These are phyloP conservation scores for Ceratina calcarata DNA, from an alignment of 1,140 invertebrate genomes.

Conservation along the genomic window DNA sequence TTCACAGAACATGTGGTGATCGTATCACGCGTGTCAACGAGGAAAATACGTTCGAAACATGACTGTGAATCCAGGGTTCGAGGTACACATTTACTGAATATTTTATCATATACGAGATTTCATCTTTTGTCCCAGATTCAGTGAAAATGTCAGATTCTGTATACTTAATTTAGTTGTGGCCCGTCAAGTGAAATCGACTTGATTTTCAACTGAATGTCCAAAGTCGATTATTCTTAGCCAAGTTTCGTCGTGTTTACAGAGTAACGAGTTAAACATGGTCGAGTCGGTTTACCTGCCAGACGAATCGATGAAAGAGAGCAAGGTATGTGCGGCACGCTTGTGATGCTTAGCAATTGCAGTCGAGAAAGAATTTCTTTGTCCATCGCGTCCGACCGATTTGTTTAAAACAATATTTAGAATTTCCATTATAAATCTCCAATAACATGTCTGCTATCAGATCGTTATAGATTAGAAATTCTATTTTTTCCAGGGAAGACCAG, in stretches of 20 bases:
- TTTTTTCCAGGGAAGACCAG: slow-evolving; percentile 27
- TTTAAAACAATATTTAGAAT: background rate
- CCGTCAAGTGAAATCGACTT: background rate
- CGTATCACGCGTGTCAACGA: background rate
- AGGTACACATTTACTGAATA: slow-evolving; percentile 44
- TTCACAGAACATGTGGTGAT: background rate
- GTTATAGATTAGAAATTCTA: background rate
- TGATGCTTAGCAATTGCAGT: background rate
- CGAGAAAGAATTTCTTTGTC: background rate
- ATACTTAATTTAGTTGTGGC: too few relatives aligned
- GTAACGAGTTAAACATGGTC: slow-evolving; percentile 37
- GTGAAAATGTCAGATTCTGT: background rate
- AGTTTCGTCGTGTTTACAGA: slow-evolving; percentile 16
- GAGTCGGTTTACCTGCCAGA: slow-evolving; percentile 15
- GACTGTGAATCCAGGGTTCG: slow-evolving; percentile 44
- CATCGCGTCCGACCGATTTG: background rate
- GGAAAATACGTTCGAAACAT: slow-evolving; percentile 32
- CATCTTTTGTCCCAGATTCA: background rate
- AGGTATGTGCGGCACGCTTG: slow-evolving; percentile 27
- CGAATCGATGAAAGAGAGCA: background rate
- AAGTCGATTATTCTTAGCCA: background rate
- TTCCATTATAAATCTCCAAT: background rate
- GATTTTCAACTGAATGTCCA: background rate
- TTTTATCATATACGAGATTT: background rate
- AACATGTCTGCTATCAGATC: background rate